These are phyloP conservation scores for Diadumene lineata DNA, from an alignment of 92 coral and sea anemone genomes.

Conservation along the genomic window DNA sequence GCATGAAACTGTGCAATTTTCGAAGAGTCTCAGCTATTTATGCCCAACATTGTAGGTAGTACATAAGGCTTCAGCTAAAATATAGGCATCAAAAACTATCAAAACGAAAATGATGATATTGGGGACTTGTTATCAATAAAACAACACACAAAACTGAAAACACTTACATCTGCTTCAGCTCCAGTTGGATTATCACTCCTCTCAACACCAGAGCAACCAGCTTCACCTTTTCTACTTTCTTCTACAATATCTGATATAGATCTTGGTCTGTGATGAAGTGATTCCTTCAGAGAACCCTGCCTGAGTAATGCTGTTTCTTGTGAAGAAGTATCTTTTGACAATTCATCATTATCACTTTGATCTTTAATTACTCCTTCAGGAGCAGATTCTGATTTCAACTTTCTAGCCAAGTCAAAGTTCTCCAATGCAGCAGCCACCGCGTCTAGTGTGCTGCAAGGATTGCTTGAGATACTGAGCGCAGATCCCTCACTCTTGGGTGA, in stretches of 20 bases:
- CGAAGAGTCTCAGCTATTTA: too few species aligned
- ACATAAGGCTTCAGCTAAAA: too few species aligned
- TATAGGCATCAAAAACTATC: too few species aligned
- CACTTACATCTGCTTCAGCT: constrained; percentile 52
- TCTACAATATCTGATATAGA: constrained; percentile 77
- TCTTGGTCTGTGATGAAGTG: constrained; percentile 58
- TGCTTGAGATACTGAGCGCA: constrained; percentile 62
- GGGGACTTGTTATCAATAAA: too few species aligned
- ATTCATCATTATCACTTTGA: constrained; percentile 22
- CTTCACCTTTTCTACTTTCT: constrained; percentile 34
- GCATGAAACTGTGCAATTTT: too few species aligned
- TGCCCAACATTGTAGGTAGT: too few species aligned
- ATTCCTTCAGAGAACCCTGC: constrained; percentile 51
- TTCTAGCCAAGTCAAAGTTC: constrained; percentile 56
- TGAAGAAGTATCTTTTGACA: constrained; percentile 26
- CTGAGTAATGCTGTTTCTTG: constrained; percentile 53
- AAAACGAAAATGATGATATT: too few species aligned
- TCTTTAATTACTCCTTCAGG: constrained; percentile 32
- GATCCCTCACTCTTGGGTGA: constrained; percentile 90
- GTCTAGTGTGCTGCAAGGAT: constrained; percentile 62
- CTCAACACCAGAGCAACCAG: constrained; percentile 42
- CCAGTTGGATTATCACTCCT: constrained; percentile 62
- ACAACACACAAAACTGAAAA: neutral
- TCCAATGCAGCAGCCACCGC: constrained; percentile 78
- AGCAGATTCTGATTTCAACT: constrained; percentile 30